Evolutionary conservation across 64 coral and sea anemone species (phyloP), one percentile per base, ranked within the genome.

Genomic region (Montipora capricornis): DNA sequence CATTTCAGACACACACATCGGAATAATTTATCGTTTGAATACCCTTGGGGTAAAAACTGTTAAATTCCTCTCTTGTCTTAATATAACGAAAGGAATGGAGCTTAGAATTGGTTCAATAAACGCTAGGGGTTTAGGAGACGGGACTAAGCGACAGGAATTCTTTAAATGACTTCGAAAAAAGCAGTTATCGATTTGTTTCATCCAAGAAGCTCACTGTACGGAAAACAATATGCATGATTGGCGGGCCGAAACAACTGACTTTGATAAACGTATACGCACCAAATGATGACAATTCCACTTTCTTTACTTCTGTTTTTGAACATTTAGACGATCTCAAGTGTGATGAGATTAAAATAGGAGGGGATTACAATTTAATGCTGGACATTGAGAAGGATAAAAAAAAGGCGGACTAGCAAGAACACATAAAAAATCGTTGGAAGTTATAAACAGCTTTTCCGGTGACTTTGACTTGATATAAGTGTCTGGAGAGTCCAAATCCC

Each of bases 141-240:
- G 6, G n/a, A 37, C 58, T 49, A 84, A 84, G 20, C 50, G 51
- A 6, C 17, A 17, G 46, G 84, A 87, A 87, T 20, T 47, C 49
- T 87, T 70, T 24, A 87, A 87, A 50, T 87, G 67, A 68, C 84
- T 87, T 20, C 66, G 68, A 49, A 71, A 69, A 1, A 87, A 73
- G 48, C 9, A 70, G 24, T 49, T 87, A 16, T 44, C 84, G 5
- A 74, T 74, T n/a, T 87, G 7, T 68, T 87, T 68, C 37, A 69
- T 87, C 47, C 68, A 74, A 87, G 84, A 87, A 73, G 84, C 44
- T 47, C 68, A 87, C 74, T 87, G 64, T 69, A 87, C 81, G 5
- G 51, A 87, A n/a, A n/a, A n/a, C n/a, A n/a, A n/a, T n/a, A n/a
- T n/a, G n/a, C n/a, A n/a, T n/a, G n/a, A n/a, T n/a, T n/a, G n/a